Conservation (phyloP, 2,888 invertebrate species). For the Melieria crassipennis region DNA sequence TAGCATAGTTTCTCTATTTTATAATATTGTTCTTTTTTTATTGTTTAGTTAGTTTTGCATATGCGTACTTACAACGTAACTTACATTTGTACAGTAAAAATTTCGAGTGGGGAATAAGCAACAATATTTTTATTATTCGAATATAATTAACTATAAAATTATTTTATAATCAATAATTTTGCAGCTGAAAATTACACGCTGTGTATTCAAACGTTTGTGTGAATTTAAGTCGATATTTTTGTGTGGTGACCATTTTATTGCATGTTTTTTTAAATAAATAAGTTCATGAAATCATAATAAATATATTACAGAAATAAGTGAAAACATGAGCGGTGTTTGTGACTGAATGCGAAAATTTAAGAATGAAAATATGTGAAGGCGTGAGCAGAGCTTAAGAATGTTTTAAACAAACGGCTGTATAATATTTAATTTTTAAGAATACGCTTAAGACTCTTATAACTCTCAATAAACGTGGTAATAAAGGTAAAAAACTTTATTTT, state of each 20-base stretch:
- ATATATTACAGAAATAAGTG: too few species aligned
- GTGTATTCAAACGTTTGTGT: conserved; percentile 12
- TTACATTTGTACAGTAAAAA: conserved; percentile 8
- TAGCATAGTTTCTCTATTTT: background rate
- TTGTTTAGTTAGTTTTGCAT: background rate
- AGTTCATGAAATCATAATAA: too few species aligned
- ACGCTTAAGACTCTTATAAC: too few species aligned
- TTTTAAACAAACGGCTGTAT: background rate
- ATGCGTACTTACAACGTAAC: conserved; percentile 13
- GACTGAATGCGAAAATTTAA: background rate
- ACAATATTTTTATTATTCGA: background rate
- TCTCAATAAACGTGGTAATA: too few species aligned
- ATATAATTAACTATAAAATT: background rate
- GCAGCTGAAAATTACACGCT: conserved; percentile 33
- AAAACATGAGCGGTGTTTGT: too few species aligned
- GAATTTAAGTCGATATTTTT: conserved; percentile 12
- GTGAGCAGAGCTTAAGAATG: conserved; percentile 1
- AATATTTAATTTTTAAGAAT: too few species aligned
- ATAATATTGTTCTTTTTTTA: background rate
- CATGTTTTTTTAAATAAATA: background rate
- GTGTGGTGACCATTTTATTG: background rate
- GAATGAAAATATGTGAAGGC: conserved; percentile 8
- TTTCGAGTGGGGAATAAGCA: background rate
- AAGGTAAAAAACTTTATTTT: too few species aligned
- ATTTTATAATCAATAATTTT: background rate